Evolutionary conservation across 2,797 vertebrate species (phyloP).

Genomic region (Eulemur coronatus): DNA sequence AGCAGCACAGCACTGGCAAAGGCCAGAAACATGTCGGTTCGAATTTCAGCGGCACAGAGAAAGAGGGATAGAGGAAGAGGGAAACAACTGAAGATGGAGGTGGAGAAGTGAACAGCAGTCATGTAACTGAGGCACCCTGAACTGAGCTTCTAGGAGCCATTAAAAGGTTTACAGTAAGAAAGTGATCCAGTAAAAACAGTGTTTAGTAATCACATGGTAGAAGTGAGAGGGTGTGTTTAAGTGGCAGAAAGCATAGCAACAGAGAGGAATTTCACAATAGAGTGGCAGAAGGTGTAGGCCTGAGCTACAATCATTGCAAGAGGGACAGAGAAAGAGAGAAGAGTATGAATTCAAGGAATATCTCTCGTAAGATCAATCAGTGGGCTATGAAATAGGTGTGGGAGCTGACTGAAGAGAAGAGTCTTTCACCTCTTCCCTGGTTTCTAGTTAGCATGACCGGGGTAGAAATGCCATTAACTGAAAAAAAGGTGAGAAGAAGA

Average conservation of each 20-base stretch:
- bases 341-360: background rate
- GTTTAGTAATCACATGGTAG: background rate
- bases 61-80: too few species aligned
- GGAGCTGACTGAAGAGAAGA: background rate
- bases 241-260: fast-evolving
- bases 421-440: too few species aligned
- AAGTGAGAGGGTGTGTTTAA: too few species aligned
- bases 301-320: background rate
- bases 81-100: too few species aligned
- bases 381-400: fast-evolving
- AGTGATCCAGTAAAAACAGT: background rate
- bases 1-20: background rate
- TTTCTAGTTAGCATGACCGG: background rate
- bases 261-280: background rate
- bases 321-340: background rate
- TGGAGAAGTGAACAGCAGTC: fast-evolving
- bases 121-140: background rate
- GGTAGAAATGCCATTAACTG: background rate
- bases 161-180: background rate
- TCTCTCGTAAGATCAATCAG: background rate
- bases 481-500: background rate
- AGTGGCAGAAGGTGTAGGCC: background rate
- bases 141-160: background rate
- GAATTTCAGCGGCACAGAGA: fast-evolving
- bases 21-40: fast-evolving